Percentiles rank a stretch among this genome's conserved stretches.
Conservation (phyloP, 2,113 vertebrate genomes). For the Illadopsis cleaveri region DNA sequence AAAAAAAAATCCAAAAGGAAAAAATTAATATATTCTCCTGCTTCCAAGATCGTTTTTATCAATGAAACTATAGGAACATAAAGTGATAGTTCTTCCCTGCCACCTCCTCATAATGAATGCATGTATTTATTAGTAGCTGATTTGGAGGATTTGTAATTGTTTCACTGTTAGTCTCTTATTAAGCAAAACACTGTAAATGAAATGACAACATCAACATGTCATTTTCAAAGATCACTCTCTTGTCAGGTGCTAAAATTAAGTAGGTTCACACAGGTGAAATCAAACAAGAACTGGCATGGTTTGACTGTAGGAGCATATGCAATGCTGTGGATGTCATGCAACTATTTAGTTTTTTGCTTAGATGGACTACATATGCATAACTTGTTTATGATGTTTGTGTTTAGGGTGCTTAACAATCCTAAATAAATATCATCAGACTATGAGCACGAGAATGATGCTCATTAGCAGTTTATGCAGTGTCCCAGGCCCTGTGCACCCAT, state of each 20-base stretch:
- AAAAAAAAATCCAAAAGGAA: constrained; percentile 58
- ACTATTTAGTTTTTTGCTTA: neutral
- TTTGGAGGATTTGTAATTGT: neutral
- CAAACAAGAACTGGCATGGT: neutral
- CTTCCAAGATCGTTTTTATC: constrained; percentile 77
- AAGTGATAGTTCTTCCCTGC: constrained; percentile 39
- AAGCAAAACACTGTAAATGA: constrained; percentile 18
- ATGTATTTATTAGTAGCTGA: constrained; percentile 43
- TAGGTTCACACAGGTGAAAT: neutral
- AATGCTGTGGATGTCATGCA: neutral
- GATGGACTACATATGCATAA: neutral
- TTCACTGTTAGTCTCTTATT: neutral
- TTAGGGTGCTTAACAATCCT: neutral
- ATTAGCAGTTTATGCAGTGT: neutral
- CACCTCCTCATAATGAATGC: neutral
- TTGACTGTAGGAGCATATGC: neutral
- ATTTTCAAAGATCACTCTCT: neutral
- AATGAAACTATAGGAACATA: constrained; percentile 72
- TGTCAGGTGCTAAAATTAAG: neutral
- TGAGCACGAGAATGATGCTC: neutral
- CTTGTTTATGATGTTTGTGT: neutral
- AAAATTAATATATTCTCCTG: constrained; percentile 69
- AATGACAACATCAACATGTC: neutral
- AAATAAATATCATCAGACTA: neutral
- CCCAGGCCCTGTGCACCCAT: neutral